Conservation (phyloP, 1,140 invertebrate species). For the Lutraria rhynchaena region DNA sequence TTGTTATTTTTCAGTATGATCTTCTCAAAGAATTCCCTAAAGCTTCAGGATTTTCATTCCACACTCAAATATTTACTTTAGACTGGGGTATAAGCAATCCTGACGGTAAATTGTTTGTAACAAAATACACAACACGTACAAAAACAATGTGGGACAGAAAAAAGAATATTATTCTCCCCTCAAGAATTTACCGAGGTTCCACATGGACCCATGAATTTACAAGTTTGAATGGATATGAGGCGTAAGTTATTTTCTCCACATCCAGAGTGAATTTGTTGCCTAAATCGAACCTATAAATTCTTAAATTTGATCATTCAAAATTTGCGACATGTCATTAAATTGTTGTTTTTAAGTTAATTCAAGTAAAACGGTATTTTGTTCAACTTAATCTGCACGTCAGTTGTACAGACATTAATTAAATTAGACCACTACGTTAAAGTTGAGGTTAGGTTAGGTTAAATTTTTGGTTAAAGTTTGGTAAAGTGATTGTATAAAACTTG, state of each 20-base stretch:
- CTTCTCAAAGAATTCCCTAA: not conserved
- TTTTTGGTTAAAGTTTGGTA: no score
- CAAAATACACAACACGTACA: slow-evolving; percentile 6
- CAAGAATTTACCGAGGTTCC: not conserved
- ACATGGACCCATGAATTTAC: slow-evolving; percentile 25
- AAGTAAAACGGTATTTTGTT: no score
- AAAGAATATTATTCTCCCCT: slow-evolving; percentile 18
- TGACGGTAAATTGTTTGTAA: not conserved
- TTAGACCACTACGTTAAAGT: no score
- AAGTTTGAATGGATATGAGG: not conserved
- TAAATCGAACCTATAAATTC: not conserved
- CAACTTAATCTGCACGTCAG: no score
- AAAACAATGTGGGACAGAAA: slow-evolving; percentile 27
- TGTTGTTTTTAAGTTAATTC: no score
- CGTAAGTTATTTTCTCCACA: slow-evolving; percentile 14
- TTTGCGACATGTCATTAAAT: not conserved
- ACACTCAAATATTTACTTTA: slow-evolving; percentile 29
- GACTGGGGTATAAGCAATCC: slow-evolving; percentile 25
- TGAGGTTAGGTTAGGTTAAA: no score
- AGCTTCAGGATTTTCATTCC: slow-evolving; percentile 14
- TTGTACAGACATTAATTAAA: no score
- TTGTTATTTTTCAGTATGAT: slow-evolving; percentile 1
- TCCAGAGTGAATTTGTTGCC: not conserved
- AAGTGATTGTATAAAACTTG: no score
- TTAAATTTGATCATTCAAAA: not conserved